Evolutionary conservation across 2,797 vertebrate genomes (phyloP), one percentile per base, ranked within the genome.

Genomic region (Hyperoplus immaculatus): DNA sequence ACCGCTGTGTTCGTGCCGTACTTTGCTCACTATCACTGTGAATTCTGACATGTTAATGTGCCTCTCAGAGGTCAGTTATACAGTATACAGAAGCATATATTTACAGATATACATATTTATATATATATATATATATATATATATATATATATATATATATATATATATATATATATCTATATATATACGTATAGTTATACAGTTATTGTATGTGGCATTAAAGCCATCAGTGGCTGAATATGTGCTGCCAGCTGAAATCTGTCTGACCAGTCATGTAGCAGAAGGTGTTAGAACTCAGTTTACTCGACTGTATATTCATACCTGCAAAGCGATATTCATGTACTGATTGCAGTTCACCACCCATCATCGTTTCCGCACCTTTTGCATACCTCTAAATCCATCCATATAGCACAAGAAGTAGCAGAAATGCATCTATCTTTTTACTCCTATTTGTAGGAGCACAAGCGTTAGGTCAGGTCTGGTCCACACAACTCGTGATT

Each of bases 21-120:
- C 89, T 83, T 78, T 61, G 57, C 80, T 88, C 84, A 85, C 88
- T 93, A 88, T 92, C 85, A 90, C 86, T 51, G 66, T 86, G 80
- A 83, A 75, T 47, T 55, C 66, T 59, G 54, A 82, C 69, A 46
- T 21, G 64, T 71, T 41, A 11, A 81, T 89, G 85, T 89, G 88
- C 87, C 90, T 92, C 90, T 38, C 78, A 86, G 78, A 87, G 88
- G 90, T 78, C 58, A 64, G 29, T 64, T 29, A 67, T 61, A 87
- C 54, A 79, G 42, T 45, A 71, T 66, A 78, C 50, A 80, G 60
- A 86, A 78, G 59, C 55, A 60, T 80, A 78, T 78, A 87, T 85
- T 70, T 80, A 75, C 75, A 74, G 15, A 74, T 67, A 58, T 29
- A 68, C 15, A 50, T 64, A 50, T 51, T n/a, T 58, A 70, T 65